Conservation (phyloP, 2,113 vertebrate genomes). For the Aphyosemion australe region DNA sequence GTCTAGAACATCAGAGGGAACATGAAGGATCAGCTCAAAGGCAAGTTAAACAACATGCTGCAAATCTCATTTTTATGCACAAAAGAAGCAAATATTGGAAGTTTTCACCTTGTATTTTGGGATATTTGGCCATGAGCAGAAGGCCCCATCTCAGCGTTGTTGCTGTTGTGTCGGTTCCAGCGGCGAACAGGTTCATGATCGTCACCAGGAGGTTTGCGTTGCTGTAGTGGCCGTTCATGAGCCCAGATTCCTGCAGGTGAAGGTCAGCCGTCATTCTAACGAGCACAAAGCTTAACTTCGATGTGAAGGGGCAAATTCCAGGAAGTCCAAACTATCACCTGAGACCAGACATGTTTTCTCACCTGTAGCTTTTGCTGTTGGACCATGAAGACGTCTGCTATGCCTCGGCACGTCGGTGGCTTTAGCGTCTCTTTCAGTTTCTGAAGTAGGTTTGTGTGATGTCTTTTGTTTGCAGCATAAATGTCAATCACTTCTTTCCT, state of each 20-base stretch:
- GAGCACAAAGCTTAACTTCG: too few species aligned
- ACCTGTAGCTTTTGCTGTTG: not conserved
- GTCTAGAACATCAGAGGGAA: not conserved
- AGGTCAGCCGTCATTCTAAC: not conserved
- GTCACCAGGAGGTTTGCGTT: conserved; percentile 46
- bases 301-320: too few species aligned
- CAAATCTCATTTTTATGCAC: too few species aligned
- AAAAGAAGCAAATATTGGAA: too few species aligned
- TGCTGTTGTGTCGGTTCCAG: conserved; percentile 71
- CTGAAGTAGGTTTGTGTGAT: conserved; percentile 3
- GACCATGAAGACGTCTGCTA: conserved; percentile 53
- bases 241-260: conserved; percentile 37
- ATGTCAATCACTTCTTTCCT: accelerated
- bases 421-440: conserved; percentile 46
- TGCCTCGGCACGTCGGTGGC: conserved; percentile 50
- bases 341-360: too few species aligned
- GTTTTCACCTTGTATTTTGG: conserved; percentile 73
- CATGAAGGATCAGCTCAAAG: too few species aligned
- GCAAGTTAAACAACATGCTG: too few species aligned
- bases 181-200: conserved; percentile 63
- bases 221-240: conserved; percentile 41
- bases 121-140: conserved; percentile 73
- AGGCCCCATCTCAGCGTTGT: conserved; percentile 69
- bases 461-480: not conserved
- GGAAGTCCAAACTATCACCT: too few species aligned